A percentile compares a stretch with the other conserved stretches of the same genome.
phyloP scores from a whole-genome alignment of 2,888 invertebrate species.

The Chouioia cunea region DNA sequence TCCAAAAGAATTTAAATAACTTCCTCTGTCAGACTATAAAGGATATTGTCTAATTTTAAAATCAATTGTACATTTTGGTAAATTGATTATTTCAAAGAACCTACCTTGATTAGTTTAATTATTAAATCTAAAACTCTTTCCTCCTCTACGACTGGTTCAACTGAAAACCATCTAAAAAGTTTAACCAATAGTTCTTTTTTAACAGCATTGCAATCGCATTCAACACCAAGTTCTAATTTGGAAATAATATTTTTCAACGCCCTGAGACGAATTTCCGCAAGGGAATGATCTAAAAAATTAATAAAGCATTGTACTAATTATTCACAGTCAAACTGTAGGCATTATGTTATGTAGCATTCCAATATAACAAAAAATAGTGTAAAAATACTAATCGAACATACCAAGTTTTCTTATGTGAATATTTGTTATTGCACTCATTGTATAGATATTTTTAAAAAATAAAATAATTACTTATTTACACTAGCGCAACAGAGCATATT shows the following conservation, averaged over 20 bases:
- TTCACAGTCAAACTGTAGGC: too few relatives aligned
- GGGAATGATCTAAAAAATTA: constrained; percentile 70
- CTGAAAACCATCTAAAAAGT: constrained; percentile 76
- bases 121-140: constrained; percentile 74
- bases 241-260: constrained; percentile 72
- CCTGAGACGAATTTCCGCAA: constrained; percentile 74
- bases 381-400: constrained; percentile 43
- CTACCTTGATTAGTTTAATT: constrained; percentile 72
- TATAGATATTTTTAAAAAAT: constrained; percentile 53
- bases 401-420: constrained; percentile 60
- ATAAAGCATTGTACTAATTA: not conserved
- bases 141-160: constrained; percentile 71
- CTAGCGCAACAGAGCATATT: too few relatives aligned
- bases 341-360: too few relatives aligned
- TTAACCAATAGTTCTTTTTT: constrained; percentile 74
- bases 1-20: constrained; percentile 56
- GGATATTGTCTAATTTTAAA: constrained; percentile 2
- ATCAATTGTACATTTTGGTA: constrained; percentile 8
- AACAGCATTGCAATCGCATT: constrained; percentile 73
- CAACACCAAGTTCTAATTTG: constrained; percentile 76
- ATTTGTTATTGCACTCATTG: constrained; percentile 54
- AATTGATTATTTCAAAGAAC: constrained; percentile 19
- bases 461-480: not conserved
- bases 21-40: constrained; percentile 52
- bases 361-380: too few relatives aligned